A percentile compares a stretch with the other conserved stretches of the same genome.
These are phyloP conservation scores for Clarias batrachus DNA, from an alignment of 2,113 vertebrate species.

Conservation along the genomic window DNA sequence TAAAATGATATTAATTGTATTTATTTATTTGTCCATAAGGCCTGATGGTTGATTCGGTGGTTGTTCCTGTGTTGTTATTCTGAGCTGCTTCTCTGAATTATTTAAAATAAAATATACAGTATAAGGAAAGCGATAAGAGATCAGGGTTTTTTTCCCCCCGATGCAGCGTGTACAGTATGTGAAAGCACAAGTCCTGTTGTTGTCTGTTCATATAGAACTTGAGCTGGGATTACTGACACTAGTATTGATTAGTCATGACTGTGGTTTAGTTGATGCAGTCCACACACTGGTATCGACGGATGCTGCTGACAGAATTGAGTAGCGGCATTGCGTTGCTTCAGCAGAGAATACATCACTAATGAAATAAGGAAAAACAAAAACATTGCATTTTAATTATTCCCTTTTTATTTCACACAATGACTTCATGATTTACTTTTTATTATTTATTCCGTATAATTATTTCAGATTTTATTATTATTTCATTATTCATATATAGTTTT, in stretches of 20 bases:
- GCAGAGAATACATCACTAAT: background rate
- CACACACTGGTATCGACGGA: background rate
- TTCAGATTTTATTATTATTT: no score
- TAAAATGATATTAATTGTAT: background rate
- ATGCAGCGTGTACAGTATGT: no score
- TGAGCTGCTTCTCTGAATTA: background rate
- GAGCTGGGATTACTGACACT: background rate
- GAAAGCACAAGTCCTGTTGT: background rate
- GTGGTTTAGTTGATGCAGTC: constrained; percentile 11
- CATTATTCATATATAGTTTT: background rate
- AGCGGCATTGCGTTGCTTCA: background rate
- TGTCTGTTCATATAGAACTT: background rate
- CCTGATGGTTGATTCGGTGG: background rate
- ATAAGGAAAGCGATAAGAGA: background rate
- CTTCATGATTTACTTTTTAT: background rate
- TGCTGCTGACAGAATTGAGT: constrained; percentile 7
- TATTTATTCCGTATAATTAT: background rate
- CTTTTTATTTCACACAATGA: background rate
- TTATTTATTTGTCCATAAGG: background rate
- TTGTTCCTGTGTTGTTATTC: background rate
- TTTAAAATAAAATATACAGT: background rate
- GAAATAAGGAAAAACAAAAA: no score
- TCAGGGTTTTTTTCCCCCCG: background rate
- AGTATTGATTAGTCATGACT: background rate
- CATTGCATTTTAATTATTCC: background rate